Evolutionary conservation across 2,113 vertebrate genomes (phyloP).

Genomic region (Myrmecophaga tridactyla): DNA sequence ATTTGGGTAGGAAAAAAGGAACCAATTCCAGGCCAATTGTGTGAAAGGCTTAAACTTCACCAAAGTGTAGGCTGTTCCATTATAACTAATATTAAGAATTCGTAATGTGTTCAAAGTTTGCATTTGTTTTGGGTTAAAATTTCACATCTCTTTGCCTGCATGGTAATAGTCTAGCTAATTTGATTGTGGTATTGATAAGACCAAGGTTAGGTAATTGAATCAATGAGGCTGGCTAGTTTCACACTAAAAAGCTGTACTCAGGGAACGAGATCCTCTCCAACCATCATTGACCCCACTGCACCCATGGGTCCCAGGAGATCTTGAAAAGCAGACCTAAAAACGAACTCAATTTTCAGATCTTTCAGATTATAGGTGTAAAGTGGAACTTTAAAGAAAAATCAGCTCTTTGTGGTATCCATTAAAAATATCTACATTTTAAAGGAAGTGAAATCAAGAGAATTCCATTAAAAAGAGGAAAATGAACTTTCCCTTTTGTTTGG

Average conservation of each 20-base stretch:
- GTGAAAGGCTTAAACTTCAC: neutral
- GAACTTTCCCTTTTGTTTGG: neutral
- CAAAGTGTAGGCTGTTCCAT: neutral
- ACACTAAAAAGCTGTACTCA: neutral
- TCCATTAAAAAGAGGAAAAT: neutral
- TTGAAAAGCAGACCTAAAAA: neutral
- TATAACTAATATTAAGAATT: constrained; percentile 10
- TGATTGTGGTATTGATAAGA: constrained; percentile 49
- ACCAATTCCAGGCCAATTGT: neutral
- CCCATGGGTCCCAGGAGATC: neutral
- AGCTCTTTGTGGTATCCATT: neutral
- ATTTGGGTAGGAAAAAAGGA: neutral
- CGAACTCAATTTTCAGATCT: neutral
- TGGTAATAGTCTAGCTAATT: constrained; percentile 24
- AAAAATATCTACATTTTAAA: neutral
- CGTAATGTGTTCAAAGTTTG: constrained; percentile 11
- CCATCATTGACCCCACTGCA: neutral
- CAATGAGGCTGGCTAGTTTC: constrained; percentile 35
- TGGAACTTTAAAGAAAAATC: neutral
- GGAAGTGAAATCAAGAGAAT: neutral
- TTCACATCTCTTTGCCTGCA: neutral
- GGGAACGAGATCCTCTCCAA: neutral
- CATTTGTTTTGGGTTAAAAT: constrained; percentile 22
- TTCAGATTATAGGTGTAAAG: neutral
- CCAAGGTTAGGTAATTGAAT: neutral